phyloP scores from a whole-genome alignment of 30 jellyfish, hydroid and myxozoan genomes.

The Sanderia malayensis region DNA sequence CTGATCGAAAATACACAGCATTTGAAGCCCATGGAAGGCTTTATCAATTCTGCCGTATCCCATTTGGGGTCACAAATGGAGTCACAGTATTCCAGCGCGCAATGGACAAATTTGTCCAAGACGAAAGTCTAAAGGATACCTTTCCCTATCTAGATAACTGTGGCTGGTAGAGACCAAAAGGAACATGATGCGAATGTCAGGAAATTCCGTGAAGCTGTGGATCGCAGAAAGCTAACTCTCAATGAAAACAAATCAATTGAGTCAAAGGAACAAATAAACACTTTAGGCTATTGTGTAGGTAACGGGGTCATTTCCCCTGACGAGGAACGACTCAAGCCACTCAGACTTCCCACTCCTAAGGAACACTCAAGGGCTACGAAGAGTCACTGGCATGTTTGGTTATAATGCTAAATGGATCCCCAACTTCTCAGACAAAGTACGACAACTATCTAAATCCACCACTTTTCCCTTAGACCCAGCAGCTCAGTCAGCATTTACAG shows the following conservation, averaged over 20 bases:
- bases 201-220: constrained; percentile 12
- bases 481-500: constrained; percentile 24
- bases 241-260: constrained; percentile 1
- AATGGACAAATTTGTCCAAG: constrained; percentile 2
- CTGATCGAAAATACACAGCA: constrained; percentile 65
- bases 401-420: constrained; percentile 45
- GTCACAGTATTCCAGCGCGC: constrained; percentile 12
- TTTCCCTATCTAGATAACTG: constrained; percentile 54
- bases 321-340: constrained; percentile 50
- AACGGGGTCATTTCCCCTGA: constrained; percentile 31
- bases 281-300: constrained; percentile 21
- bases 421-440: constrained; percentile 31
- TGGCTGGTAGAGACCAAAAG: constrained; percentile 31
- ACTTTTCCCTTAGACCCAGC: constrained; percentile 25
- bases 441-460: constrained; percentile 14
- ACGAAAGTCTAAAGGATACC: constrained; percentile 14
- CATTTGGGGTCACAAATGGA: constrained; percentile 60
- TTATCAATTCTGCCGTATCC: constrained; percentile 38
- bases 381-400: constrained; percentile 31
- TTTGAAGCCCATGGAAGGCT: constrained; percentile 68
- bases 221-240: constrained; percentile 12
- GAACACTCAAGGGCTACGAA: constrained; percentile 8
- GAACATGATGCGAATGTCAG: constrained; percentile 31
- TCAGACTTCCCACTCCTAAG: constrained; percentile 33
- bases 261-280: not conserved